Percentiles rank a stretch among this genome's conserved stretches.
These are phyloP conservation scores for Lithosia quadra DNA, from an alignment of 2,888 invertebrate species.

Conservation along the genomic window DNA sequence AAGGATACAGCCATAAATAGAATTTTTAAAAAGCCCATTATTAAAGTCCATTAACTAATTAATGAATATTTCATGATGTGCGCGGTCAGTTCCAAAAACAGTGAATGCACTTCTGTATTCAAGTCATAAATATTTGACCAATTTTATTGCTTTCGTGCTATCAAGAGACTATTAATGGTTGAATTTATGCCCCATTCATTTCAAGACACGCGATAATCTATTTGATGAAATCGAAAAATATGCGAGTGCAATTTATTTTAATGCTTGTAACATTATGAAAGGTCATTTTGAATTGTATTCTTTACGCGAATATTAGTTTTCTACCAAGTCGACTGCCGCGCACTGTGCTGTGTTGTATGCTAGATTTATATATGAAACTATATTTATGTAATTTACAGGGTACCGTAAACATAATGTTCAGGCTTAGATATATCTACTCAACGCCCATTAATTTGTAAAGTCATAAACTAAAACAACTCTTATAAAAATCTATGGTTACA, in stretches of 20 bases:
- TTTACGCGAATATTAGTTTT: too few species aligned
- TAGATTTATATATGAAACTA: too few species aligned
- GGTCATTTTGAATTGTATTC: neutral
- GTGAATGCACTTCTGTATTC: conserved; percentile 30
- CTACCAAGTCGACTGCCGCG: too few species aligned
- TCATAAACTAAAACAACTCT: too few species aligned
- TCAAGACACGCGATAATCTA: conserved; percentile 8
- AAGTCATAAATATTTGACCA: conserved; percentile 28
- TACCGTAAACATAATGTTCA: too few species aligned
- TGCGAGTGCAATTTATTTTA: conserved; percentile 7
- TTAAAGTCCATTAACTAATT: conserved; percentile 20
- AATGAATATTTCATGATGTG: conserved; percentile 44
- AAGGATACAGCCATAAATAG: neutral
- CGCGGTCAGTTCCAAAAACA: conserved; percentile 29
- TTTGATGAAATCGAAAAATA: conserved; percentile 21
- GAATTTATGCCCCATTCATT: conserved; percentile 13
- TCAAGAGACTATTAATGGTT: conserved; percentile 24
- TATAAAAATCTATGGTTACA: too few species aligned
- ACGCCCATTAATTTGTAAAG: too few species aligned
- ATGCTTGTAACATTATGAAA: conserved; percentile 8
- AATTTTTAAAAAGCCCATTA: conserved; percentile 10
- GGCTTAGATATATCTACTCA: too few species aligned
- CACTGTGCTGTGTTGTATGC: too few species aligned
- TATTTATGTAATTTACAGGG: too few species aligned
- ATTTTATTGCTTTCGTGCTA: conserved; percentile 38